Conservation (phyloP, 2,797 vertebrate genomes). For the Megaceryle alcyon region DNA sequence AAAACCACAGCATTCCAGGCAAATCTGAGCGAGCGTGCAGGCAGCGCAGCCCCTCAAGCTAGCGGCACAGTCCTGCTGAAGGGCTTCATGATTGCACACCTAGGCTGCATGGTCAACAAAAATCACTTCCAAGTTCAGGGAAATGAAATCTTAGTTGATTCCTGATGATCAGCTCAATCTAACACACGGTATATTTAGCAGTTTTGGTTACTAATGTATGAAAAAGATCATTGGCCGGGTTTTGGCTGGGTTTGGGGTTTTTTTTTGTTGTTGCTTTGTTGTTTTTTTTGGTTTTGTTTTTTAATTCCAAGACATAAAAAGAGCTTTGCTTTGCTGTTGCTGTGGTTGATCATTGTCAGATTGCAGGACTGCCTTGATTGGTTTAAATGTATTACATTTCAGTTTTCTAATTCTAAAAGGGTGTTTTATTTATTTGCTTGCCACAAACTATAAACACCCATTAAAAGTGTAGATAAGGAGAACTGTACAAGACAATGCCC, state of each 20-base stretch:
- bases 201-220: background rate
- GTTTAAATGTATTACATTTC: constrained; percentile 59
- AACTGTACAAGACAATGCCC: constrained; percentile 13
- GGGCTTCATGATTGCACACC: background rate
- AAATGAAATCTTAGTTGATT: background rate
- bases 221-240: background rate
- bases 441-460: constrained; percentile 66
- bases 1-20: constrained; percentile 68
- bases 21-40: background rate
- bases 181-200: background rate
- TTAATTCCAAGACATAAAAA: background rate
- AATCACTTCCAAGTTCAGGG: background rate
- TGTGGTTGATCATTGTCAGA: constrained; percentile 60
- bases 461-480: constrained; percentile 42
- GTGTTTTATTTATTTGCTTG: constrained; percentile 61
- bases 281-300: background rate
- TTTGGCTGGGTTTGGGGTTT: background rate
- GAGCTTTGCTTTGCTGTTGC: background rate
- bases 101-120: background rate
- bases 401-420: constrained; percentile 33
- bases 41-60: background rate
- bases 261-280: too few species aligned
- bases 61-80: background rate
- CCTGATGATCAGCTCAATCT: background rate
- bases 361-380: constrained; percentile 43